Conservation (phyloP, 1,140 invertebrate genomes). For the Oscheius sp. region DNA sequence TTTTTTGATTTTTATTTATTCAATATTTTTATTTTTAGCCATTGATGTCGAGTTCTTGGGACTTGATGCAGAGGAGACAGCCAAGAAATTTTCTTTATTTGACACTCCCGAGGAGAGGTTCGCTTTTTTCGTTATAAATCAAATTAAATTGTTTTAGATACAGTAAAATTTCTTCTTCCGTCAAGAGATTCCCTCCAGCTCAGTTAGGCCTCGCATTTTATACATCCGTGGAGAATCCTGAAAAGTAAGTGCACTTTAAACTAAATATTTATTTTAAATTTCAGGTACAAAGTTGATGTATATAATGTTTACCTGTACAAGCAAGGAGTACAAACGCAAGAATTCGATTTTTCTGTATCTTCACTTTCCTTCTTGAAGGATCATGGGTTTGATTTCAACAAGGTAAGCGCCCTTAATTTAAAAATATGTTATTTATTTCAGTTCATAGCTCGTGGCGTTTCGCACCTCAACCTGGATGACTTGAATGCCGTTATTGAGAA, state of each 20-base stretch:
- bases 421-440: background rate
- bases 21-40: slow-evolving; percentile 4
- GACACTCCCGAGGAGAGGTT: slow-evolving; percentile 5
- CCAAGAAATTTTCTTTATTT: slow-evolving; percentile 1
- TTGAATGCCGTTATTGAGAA: background rate
- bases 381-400: slow-evolving; percentile 15
- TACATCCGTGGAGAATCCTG: background rate
- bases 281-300: slow-evolving; percentile 6
- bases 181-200: slow-evolving; percentile 1
- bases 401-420: background rate
- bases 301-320: slow-evolving; percentile 8
- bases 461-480: slow-evolving; percentile 14
- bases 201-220: slow-evolving; percentile 15
- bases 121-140: background rate
- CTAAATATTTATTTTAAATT: background rate
- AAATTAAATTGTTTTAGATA: background rate
- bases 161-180: background rate
- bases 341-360: slow-evolving; percentile 13
- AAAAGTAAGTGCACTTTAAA: background rate
- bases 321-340: background rate
- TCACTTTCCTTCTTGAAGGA: background rate
- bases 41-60: slow-evolving; percentile 20
- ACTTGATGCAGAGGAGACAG: slow-evolving; percentile 9
- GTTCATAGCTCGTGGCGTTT: background rate
- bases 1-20: background rate